Evolutionary conservation across 1,140 invertebrate species (phyloP).

Genomic region (Drosophila neocordata): DNA sequence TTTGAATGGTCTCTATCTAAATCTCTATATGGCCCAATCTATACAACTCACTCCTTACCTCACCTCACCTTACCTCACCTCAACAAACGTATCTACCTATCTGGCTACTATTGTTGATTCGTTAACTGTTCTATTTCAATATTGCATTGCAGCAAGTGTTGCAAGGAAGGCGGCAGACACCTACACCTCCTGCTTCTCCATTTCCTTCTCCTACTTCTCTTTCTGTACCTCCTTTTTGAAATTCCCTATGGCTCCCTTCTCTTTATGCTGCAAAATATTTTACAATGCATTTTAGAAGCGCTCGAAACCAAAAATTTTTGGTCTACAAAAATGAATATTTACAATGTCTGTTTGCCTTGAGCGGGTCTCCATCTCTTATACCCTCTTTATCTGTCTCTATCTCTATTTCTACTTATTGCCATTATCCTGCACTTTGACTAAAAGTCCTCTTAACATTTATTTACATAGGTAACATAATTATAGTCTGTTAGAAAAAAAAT

Average conservation of each 20-base stretch:
- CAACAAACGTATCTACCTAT: background rate
- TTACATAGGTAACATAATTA: conserved; percentile 9
- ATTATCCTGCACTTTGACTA: conserved; percentile 15
- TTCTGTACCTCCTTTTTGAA: too few species aligned
- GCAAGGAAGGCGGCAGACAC: conserved; percentile 15
- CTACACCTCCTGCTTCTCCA: background rate
- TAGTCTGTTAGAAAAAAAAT: too few species aligned
- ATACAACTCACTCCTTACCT: background rate
- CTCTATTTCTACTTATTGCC: background rate
- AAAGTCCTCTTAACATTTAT: conserved; percentile 19
- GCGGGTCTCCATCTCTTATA: background rate
- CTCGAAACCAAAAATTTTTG: conserved; percentile 40
- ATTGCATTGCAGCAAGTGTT: conserved; percentile 40
- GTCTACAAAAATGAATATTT: conserved; percentile 49
- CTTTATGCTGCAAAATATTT: background rate
- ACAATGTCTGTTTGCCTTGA: conserved; percentile 43
- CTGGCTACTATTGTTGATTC: conserved; percentile 2
- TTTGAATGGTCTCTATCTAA: background rate
- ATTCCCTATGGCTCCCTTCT: background rate
- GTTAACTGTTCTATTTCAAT: conserved; percentile 52
- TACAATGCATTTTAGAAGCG: conserved; percentile 32
- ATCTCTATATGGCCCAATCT: too few species aligned
- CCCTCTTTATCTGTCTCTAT: background rate
- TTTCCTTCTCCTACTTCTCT: too few species aligned
- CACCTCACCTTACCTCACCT: too few species aligned